A percentile compares a stretch with the other conserved stretches of the same genome.
These are phyloP conservation scores for Lutjanus campechanus DNA, from an alignment of 2,797 vertebrate species.

Conservation along the genomic window DNA sequence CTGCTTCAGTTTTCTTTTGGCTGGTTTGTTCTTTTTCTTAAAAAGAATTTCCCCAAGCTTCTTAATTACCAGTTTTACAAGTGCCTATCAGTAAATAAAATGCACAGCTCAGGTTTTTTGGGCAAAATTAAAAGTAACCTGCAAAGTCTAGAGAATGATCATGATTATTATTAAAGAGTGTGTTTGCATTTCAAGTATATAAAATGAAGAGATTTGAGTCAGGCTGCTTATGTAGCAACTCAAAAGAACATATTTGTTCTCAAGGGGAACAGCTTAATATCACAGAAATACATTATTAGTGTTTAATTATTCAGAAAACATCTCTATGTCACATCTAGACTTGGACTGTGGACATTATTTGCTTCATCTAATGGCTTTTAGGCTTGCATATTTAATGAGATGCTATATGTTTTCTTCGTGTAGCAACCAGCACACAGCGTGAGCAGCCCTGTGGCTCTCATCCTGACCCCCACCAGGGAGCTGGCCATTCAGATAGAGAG, in stretches of 20 bases:
- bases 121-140: not conserved
- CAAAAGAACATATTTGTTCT: not conserved
- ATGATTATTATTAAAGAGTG: not conserved
- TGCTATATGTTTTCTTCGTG: conserved; percentile 11
- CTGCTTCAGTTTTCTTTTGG: too few species aligned
- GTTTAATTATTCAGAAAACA: not conserved
- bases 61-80: too few species aligned
- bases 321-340: not conserved
- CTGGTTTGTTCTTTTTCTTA: too few species aligned
- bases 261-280: not conserved
- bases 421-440: conserved; percentile 61
- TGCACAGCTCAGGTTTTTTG: too few species aligned
- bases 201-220: not conserved
- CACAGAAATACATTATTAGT: not conserved
- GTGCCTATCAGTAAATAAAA: too few species aligned
- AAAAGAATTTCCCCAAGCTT: too few species aligned
- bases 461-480: conserved; percentile 96
- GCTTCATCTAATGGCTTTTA: not conserved
- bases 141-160: not conserved
- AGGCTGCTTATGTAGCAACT: not conserved
- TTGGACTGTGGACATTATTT: not conserved
- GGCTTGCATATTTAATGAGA: not conserved
- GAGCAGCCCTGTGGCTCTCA: conserved; percentile 84
- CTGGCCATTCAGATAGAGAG: conserved; percentile 96
- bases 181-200: not conserved